Percentiles rank a stretch among this genome's conserved stretches.
phyloP scores from a whole-genome alignment of 2,888 invertebrate species.

The Cheiracanthium punctorium region DNA sequence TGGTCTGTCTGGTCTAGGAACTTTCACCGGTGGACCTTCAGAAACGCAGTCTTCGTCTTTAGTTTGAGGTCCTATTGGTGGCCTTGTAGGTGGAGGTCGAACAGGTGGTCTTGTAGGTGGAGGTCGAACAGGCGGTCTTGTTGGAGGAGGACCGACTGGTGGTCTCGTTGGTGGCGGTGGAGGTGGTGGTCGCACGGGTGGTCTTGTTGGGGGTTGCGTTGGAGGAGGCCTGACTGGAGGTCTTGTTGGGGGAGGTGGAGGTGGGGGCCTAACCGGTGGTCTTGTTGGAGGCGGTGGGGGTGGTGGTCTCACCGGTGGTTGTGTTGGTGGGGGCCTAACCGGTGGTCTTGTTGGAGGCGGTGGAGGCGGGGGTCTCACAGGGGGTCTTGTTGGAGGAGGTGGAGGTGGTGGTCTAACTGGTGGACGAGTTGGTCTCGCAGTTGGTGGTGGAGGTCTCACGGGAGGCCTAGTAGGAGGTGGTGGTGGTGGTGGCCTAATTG shows the following conservation, averaged over 20 bases:
- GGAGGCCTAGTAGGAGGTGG: constrained; percentile 33
- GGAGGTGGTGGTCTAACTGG: constrained; percentile 21
- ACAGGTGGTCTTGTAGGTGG: constrained; percentile 38
- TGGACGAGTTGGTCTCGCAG: constrained; percentile 11
- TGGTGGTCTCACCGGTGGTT: constrained; percentile 41
- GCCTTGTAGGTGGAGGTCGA: constrained; percentile 33
- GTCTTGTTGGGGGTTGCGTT: constrained; percentile 32
- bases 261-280: constrained; percentile 73
- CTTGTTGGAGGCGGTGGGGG: constrained; percentile 20
- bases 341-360: constrained; percentile 46
- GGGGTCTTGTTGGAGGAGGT: constrained; percentile 45
- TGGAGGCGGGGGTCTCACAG: constrained; percentile 15
- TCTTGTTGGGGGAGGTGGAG: constrained; percentile 57
- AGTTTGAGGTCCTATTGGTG: constrained; percentile 15
- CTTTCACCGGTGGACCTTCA: constrained; percentile 61
- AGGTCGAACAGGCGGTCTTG: constrained; percentile 24
- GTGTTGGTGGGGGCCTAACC: constrained; percentile 20
- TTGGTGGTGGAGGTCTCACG: constrained; percentile 34
- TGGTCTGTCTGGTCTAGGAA: constrained; percentile 71
- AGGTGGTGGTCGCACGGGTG: constrained; percentile 24
- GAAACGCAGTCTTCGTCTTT: constrained; percentile 47
- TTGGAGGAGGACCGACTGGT: constrained; percentile 25
- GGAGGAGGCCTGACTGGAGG: constrained; percentile 32
- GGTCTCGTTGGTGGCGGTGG: constrained; percentile 42
- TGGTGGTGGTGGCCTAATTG: constrained; percentile 21